Conservation (phyloP, 2,888 invertebrate genomes). For the Rhogogaster chlorosoma region DNA sequence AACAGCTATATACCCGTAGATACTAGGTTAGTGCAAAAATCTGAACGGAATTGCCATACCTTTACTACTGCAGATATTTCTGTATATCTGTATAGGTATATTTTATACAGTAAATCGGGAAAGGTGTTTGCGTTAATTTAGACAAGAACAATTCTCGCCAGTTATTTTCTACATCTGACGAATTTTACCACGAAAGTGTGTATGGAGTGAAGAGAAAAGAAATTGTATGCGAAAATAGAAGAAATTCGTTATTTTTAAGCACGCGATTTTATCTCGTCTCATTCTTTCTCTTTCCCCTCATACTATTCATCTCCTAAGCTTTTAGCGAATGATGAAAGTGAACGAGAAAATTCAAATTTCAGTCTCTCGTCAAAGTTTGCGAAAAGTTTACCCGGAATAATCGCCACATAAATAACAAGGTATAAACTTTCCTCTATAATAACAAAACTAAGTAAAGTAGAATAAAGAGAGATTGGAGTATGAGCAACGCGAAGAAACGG, state of each 20-base stretch:
- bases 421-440: conserved; percentile 64
- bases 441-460: conserved; percentile 64
- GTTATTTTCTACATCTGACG: background rate
- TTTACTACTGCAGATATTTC: background rate
- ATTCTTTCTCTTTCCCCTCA: background rate
- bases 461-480: conserved; percentile 56
- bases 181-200: no score
- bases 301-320: background rate
- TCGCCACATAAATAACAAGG: conserved; percentile 65
- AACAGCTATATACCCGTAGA: background rate
- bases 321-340: conserved; percentile 41
- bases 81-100: background rate
- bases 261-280: background rate
- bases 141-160: background rate
- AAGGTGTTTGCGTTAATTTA: conserved; percentile 26
- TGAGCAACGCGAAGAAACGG: conserved; percentile 37
- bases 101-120: background rate
- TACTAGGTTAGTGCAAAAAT: background rate
- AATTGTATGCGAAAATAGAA: background rate
- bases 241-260: background rate
- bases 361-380: conserved; percentile 45
- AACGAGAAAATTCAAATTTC: conserved; percentile 5
- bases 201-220: no score
- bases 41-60: background rate
- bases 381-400: conserved; percentile 61